These are phyloP conservation scores for Crenichthys baileyi DNA, from an alignment of 2,797 vertebrate species.

Conservation along the genomic window DNA sequence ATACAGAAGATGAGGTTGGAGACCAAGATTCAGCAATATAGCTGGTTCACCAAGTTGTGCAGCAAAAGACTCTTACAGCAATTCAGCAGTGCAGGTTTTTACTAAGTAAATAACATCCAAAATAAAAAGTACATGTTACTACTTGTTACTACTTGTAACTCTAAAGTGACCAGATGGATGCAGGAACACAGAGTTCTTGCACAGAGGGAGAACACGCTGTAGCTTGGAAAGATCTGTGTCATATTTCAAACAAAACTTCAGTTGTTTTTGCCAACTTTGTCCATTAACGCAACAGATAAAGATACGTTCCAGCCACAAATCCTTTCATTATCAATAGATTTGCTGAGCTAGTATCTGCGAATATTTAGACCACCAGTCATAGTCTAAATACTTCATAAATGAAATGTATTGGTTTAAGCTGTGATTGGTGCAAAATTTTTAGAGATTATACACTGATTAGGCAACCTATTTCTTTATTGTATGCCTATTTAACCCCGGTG, in stretches of 20 bases:
- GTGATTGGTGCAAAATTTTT: neutral
- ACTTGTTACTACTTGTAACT: slow-evolving; percentile 39
- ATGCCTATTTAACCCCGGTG: neutral
- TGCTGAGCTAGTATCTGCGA: neutral
- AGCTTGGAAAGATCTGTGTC: slow-evolving; percentile 47
- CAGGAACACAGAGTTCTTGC: slow-evolving; percentile 17
- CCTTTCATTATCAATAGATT: slow-evolving; percentile 5
- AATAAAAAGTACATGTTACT: too few relatives aligned
- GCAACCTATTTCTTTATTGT: neutral
- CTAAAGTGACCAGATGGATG: slow-evolving; percentile 64
- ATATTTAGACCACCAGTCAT: slow-evolving; percentile 1
- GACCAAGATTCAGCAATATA: slow-evolving; percentile 48
- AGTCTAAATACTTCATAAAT: neutral
- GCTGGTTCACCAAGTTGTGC: slow-evolving; percentile 12
- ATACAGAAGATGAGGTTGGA: slow-evolving; percentile 1
- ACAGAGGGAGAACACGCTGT: slow-evolving; percentile 56
- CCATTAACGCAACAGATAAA: slow-evolving; percentile 21
- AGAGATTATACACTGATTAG: neutral
- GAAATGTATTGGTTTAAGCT: neutral
- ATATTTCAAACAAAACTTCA: slow-evolving; percentile 60
- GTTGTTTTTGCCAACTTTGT: slow-evolving; percentile 39
- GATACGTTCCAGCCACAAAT: neutral
- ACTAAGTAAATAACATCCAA: slow-evolving; percentile 39
- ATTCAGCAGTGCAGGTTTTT: slow-evolving; percentile 35
- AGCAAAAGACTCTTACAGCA: slow-evolving; percentile 29